Conservation (phyloP, 2,797 vertebrate species). For the Neostethus bicornis region DNA sequence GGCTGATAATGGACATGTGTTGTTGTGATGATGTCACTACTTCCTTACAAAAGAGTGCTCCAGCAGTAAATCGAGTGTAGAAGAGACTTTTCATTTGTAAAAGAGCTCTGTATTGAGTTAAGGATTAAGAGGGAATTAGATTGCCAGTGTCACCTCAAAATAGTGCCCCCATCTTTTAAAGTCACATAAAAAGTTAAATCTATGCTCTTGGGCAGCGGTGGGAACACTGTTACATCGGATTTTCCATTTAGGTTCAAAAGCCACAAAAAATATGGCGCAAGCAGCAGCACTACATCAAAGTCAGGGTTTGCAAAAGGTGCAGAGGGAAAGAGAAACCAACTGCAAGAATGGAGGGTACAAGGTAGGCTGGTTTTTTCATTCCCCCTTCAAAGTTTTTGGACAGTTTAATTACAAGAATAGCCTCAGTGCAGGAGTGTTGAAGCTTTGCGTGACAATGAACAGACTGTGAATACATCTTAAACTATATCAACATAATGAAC, state of each 20-base stretch:
- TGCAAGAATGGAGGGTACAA: constrained; percentile 37
- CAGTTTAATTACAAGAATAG: constrained; percentile 69
- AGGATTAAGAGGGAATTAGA: constrained; percentile 72
- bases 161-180: constrained; percentile 72
- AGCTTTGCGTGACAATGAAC: constrained; percentile 45
- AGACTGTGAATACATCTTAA: constrained; percentile 54
- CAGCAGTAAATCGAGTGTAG: constrained; percentile 53
- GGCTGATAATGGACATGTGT: constrained; percentile 69
- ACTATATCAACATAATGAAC: constrained; percentile 76
- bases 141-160: constrained; percentile 74
- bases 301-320: constrained; percentile 53
- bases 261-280: constrained; percentile 90
- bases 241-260: constrained; percentile 79
- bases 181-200: constrained; percentile 69
- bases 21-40: constrained; percentile 69
- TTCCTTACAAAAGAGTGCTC: constrained; percentile 54
- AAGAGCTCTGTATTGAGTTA: constrained; percentile 73
- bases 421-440: constrained; percentile 42
- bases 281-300: constrained; percentile 84
- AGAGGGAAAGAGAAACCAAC: constrained; percentile 48
- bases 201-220: constrained; percentile 68
- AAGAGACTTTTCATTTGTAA: constrained; percentile 65
- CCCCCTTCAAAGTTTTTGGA: constrained; percentile 77
- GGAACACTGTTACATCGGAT: constrained; percentile 82
- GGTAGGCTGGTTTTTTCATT: constrained; percentile 71